Evolutionary conservation across 1,140 invertebrate genomes (phyloP), one percentile per base, ranked within the genome.

Genomic region (Saccostrea echinata): DNA sequence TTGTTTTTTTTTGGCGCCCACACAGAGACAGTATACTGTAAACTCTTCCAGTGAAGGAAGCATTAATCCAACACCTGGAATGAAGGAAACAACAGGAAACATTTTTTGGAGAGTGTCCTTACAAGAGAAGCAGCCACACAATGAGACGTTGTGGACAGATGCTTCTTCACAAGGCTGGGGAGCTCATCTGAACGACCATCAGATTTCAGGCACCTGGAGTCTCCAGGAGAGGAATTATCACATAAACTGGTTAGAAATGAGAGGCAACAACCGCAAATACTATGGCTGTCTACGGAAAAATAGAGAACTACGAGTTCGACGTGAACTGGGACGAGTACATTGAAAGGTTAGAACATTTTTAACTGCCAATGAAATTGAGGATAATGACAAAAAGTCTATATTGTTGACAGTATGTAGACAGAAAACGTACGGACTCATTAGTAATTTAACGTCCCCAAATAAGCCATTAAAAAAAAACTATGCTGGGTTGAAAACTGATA

Each of bases 231-330:
- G 33, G 24, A 1, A 18, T 18, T 52, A 8, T 8, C 55, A 88
- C 43, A 88, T 88, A 27, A 88, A 88, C n/a, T 53, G 35, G 24
- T 30, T 68, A 35, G 84, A 88, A 30, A 57, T 86, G 76, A 68
- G n/a, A 33, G 18, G 84, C 80, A 9, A n/a, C n/a, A n/a, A n/a
- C n/a, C n/a, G 24, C 18, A n/a, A 24, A 64, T 21, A 64, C n/a
- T 21, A 27, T 21, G 1, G n/a, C 3, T 64, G 61, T 13, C 61
- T 13, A 64, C 61, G 61, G n/a, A 21, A 64, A 64, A n/a, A 64
- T 64, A 18, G 61, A 64, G 8, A 64, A 21, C 3, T 64, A 64
- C n/a, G 61, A 64, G 61, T 64, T 64, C 16, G 18, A 64, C 6
- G n/a, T n/a, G n/a, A 64, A 64, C n/a, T 64, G 61, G 16, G 18